Evolutionary conservation across 2,888 invertebrate genomes (phyloP).

Genomic region (Acrocyrtus sp.): DNA sequence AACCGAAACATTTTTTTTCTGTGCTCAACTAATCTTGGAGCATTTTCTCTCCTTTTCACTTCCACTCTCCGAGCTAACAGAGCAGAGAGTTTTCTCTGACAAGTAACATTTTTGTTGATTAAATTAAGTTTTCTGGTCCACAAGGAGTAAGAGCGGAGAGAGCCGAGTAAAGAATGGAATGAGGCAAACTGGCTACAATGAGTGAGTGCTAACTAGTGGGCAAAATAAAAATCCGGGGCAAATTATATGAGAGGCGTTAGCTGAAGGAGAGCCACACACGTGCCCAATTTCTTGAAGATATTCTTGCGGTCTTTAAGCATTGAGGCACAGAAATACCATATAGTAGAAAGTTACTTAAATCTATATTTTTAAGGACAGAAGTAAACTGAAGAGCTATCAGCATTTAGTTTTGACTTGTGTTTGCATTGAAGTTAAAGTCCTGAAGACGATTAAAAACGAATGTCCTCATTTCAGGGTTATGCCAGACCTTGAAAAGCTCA

Average conservation of each 20-base stretch:
- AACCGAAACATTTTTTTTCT: too few relatives aligned
- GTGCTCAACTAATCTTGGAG: not conserved
- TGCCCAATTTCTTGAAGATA: too few relatives aligned
- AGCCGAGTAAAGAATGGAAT: not conserved
- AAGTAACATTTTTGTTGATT: conserved; percentile 56
- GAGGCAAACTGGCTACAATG: not conserved
- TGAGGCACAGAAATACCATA: too few relatives aligned
- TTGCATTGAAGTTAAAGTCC: too few relatives aligned
- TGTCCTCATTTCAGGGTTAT: too few relatives aligned
- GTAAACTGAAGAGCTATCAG: too few relatives aligned
- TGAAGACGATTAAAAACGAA: too few relatives aligned
- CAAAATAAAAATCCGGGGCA: conserved; percentile 8
- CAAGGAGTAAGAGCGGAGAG: conserved; percentile 18
- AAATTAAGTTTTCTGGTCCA: conserved; percentile 60
- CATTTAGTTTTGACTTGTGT: too few relatives aligned
- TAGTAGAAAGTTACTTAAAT: too few relatives aligned
- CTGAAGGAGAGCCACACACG: conserved; percentile 5
- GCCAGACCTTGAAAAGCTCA: too few relatives aligned
- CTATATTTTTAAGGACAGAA: too few relatives aligned
- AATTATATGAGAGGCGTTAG: conserved; percentile 31
- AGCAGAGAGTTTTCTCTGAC: conserved; percentile 3
- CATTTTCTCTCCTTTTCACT: not conserved
- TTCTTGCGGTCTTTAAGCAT: too few relatives aligned
- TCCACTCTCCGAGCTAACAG: not conserved
- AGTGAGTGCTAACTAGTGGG: conserved; percentile 7